Conservation (phyloP, 1,140 invertebrate genomes). For the Drosophila truncata region DNA sequence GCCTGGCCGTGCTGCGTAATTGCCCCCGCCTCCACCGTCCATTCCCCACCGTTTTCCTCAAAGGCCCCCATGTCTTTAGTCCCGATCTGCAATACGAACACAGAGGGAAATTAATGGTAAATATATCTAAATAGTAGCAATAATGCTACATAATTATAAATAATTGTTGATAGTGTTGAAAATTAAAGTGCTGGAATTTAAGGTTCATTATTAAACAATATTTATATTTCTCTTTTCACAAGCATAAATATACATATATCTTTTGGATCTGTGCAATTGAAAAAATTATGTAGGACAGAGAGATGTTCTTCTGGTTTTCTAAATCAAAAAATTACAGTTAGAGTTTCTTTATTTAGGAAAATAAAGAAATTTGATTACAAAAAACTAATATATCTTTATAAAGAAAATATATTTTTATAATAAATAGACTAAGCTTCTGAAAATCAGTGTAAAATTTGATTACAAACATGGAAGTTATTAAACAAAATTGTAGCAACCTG, state of each 20-base stretch:
- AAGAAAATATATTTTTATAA: neutral
- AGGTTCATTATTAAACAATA: no score
- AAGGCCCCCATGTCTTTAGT: slow-evolving; percentile 15
- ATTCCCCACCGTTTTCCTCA: slow-evolving; percentile 1
- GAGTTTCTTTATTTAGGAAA: neutral
- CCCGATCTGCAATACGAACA: slow-evolving; percentile 35
- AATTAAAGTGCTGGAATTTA: no score
- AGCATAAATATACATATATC: neutral
- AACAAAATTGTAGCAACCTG: neutral
- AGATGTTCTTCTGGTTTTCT: no score
- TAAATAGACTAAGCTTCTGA: neutral
- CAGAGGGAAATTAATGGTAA: slow-evolving; percentile 3
- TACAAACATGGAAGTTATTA: no score
- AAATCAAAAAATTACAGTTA: no score
- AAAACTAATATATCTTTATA: neutral
- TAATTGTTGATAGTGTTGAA: no score
- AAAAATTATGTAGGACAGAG: no score
- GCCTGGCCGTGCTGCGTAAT: slow-evolving; percentile 71
- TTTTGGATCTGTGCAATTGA: neutral
- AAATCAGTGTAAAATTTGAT: no score
- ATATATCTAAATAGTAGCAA: neutral
- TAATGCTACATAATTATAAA: no score
- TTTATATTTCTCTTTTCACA: neutral
- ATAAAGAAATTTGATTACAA: neutral
- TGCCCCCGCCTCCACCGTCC: slow-evolving; percentile 34